These are phyloP conservation scores for Riparia riparia DNA, from an alignment of 2,113 vertebrate genomes.

Conservation along the genomic window DNA sequence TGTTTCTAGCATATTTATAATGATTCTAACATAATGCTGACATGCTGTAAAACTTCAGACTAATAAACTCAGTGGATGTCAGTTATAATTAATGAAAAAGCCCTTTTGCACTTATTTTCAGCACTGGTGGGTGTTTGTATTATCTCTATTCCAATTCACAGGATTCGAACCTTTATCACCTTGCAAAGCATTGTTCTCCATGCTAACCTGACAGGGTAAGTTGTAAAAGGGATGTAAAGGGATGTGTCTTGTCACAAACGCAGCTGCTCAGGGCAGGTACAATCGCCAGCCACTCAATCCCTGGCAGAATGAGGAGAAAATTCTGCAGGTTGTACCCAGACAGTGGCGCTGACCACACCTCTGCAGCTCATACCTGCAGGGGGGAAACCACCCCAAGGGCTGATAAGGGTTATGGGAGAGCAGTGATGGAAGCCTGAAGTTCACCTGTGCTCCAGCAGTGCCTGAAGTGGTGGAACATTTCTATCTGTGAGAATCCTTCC, in stretches of 20 bases:
- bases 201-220: background rate
- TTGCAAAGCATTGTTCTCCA: background rate
- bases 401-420: background rate
- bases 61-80: background rate
- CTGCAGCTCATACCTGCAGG: background rate
- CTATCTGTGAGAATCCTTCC: background rate
- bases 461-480: background rate
- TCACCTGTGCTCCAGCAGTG: background rate
- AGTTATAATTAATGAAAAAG: background rate
- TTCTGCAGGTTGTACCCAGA: background rate
- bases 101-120: background rate
- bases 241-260: background rate
- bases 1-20: background rate
- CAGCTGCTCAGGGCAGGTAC: background rate
- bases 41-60: background rate
- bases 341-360: background rate
- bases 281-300: background rate
- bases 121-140: background rate
- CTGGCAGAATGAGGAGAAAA: background rate
- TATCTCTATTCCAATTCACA: background rate
- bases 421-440: background rate
- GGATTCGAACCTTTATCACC: background rate
- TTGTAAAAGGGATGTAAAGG: background rate
- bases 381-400: background rate
- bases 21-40: background rate